Conservation (phyloP, 2,888 invertebrate species). For the Pristionchus mayeri region DNA sequence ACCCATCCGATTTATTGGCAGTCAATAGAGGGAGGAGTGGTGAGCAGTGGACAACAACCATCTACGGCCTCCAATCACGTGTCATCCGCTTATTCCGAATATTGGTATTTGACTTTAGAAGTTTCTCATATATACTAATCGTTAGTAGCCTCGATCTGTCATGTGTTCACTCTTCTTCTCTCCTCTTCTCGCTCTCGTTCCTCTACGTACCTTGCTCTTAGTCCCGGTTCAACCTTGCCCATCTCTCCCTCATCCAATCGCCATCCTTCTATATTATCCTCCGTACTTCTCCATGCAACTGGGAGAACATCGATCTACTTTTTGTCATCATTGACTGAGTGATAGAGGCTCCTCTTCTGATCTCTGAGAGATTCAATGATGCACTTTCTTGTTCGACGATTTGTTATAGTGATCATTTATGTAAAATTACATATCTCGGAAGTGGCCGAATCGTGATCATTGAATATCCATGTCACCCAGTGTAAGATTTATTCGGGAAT, state of each 20-base stretch:
- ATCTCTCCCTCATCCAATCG: neutral
- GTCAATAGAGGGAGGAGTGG: neutral
- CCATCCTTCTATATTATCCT: neutral
- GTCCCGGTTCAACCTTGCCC: neutral
- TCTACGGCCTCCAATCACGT: neutral
- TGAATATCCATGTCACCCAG: too few species aligned
- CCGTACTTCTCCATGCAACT: neutral
- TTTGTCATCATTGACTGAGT: neutral
- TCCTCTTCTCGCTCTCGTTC: neutral
- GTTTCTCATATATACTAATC: neutral
- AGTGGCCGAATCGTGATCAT: too few species aligned
- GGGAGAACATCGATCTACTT: neutral
- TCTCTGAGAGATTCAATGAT: neutral
- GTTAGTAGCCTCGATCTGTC: neutral
- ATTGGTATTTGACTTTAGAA: too few species aligned
- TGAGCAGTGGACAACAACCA: conserved; percentile 9
- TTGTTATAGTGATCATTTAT: too few species aligned
- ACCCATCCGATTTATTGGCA: neutral
- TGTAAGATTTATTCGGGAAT: too few species aligned
- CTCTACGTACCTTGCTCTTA: conserved; percentile 11
- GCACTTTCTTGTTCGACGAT: too few species aligned
- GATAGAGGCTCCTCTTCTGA: neutral
- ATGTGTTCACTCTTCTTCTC: neutral
- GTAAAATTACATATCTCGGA: too few species aligned
- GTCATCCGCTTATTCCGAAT: neutral